A percentile compares a stretch with the other conserved stretches of the same genome.
Conservation (phyloP, 2,888 invertebrate genomes). For the Nowickia ferox region DNA sequence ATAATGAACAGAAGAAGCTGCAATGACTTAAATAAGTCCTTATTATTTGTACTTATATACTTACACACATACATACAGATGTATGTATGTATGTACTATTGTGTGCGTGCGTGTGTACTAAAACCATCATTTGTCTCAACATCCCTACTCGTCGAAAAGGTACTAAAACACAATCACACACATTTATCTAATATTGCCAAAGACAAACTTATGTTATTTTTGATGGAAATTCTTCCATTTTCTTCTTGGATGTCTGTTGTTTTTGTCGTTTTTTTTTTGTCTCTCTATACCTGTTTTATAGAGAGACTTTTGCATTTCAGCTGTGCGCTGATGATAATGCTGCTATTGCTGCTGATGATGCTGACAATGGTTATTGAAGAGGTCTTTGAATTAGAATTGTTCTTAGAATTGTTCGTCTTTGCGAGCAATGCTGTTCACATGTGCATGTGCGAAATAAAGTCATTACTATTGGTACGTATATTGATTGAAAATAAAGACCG, state of each 20-base stretch:
- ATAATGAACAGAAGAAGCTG: no score
- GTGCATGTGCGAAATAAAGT: not conserved
- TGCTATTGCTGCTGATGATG: not conserved
- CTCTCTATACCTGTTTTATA: constrained; percentile 1
- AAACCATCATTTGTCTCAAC: constrained; percentile 68
- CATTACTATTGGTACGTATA: not conserved
- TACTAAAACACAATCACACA: constrained; percentile 65
- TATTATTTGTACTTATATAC: constrained; percentile 35
- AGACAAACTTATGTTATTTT: constrained; percentile 65
- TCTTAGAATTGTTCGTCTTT: not conserved
- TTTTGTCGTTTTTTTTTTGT: not conserved
- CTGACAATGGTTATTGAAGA: constrained; percentile 63
- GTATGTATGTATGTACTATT: not conserved
- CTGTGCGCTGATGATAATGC: not conserved
- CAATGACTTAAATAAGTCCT: constrained; percentile 38
- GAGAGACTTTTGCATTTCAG: constrained; percentile 35
- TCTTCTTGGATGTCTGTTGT: not conserved
- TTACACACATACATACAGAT: not conserved
- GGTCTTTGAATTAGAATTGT: no score
- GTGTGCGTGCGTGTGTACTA: not conserved
- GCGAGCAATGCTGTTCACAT: not conserved
- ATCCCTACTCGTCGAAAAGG: constrained; percentile 62
- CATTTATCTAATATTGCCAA: constrained; percentile 60
- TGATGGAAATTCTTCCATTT: constrained; percentile 36
- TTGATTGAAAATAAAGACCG: no score